Evolutionary conservation across 1,140 invertebrate species (phyloP).

Genomic region (Cephus cinctus): DNA sequence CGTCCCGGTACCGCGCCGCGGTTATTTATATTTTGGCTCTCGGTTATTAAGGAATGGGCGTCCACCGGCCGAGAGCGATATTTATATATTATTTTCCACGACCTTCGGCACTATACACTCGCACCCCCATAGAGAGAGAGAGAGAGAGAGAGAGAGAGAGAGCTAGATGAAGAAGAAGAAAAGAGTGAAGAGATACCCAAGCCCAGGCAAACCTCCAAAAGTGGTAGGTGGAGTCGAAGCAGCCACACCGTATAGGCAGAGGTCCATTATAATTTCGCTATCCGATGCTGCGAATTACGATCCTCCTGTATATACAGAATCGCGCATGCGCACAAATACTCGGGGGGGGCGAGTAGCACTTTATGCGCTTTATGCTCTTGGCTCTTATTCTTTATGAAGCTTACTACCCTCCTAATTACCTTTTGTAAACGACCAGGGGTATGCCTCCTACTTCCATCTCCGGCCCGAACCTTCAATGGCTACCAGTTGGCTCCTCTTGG

Average conservation of each 20-base stretch:
- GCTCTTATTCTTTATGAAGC: neutral
- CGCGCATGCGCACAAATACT: too few relatives aligned
- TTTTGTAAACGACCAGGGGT: constrained; percentile 16
- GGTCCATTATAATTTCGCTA: too few relatives aligned
- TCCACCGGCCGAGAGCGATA: constrained; percentile 27
- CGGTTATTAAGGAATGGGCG: constrained; percentile 36
- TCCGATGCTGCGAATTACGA: too few relatives aligned
- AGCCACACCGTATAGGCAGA: too few relatives aligned
- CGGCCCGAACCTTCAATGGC: neutral
- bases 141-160: neutral
- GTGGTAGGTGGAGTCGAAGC: too few relatives aligned
- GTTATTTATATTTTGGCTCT: constrained; percentile 14
- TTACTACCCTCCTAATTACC: constrained; percentile 14
- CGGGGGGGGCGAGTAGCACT: too few relatives aligned
- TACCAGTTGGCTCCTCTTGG: neutral
- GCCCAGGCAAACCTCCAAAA: too few relatives aligned
- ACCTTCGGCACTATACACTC: neutral
- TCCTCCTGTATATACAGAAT: too few relatives aligned
- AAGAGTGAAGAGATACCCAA: too few relatives aligned
- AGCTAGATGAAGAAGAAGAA: neutral
- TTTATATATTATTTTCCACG: constrained; percentile 35
- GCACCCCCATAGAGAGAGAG: neutral
- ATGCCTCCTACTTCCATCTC: neutral
- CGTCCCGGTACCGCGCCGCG: constrained; percentile 11
- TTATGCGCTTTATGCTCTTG: too few relatives aligned